Evolutionary conservation across 2,888 invertebrate species (phyloP).

Genomic region (Dolichomitus sp.): DNA sequence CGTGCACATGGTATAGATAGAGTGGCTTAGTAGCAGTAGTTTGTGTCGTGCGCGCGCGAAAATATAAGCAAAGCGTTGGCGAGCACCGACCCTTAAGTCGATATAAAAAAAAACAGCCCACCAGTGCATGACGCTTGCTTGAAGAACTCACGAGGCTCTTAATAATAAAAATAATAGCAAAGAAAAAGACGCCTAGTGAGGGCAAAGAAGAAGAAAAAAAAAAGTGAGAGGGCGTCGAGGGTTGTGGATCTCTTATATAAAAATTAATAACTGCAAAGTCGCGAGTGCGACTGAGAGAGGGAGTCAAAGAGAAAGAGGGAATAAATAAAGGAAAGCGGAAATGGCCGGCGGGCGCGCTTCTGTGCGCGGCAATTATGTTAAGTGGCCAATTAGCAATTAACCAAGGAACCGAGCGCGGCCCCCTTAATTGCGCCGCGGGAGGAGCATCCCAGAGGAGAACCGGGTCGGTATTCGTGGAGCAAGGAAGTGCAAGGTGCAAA

Average conservation of each 20-base stretch:
- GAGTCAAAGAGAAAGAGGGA: conserved; percentile 50
- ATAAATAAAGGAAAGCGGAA: conserved; percentile 82
- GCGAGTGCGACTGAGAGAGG: conserved; percentile 25
- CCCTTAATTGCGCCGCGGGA: conserved; percentile 77
- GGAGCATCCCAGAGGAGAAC: conserved; percentile 58
- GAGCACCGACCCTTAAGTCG: conserved; percentile 40
- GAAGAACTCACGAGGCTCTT: conserved; percentile 52
- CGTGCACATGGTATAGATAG: neutral
- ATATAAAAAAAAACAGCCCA: neutral
- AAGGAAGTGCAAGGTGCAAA: conserved; percentile 59
- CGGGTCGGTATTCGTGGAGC: conserved; percentile 50
- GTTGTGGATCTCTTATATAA: conserved; percentile 47
- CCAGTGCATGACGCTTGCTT: neutral
- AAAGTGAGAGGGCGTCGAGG: conserved; percentile 58
- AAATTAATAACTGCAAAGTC: conserved; percentile 58
- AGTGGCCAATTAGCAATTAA: conserved; percentile 84
- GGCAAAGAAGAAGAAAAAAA: conserved; percentile 2
- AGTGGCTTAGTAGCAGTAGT: conserved; percentile 11
- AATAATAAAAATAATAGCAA: conserved; percentile 9
- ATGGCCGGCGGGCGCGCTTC: conserved; percentile 79
- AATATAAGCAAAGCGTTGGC: conserved; percentile 26
- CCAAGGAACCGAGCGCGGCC: conserved; percentile 79
- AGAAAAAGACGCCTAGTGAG: conserved; percentile 6
- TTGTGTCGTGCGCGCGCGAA: conserved; percentile 36
- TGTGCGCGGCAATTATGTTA: conserved; percentile 82